Evolutionary conservation across 2,797 vertebrate species (phyloP), one percentile per base, ranked within the genome.

Genomic region (Dicrostonyx torquatus): DNA sequence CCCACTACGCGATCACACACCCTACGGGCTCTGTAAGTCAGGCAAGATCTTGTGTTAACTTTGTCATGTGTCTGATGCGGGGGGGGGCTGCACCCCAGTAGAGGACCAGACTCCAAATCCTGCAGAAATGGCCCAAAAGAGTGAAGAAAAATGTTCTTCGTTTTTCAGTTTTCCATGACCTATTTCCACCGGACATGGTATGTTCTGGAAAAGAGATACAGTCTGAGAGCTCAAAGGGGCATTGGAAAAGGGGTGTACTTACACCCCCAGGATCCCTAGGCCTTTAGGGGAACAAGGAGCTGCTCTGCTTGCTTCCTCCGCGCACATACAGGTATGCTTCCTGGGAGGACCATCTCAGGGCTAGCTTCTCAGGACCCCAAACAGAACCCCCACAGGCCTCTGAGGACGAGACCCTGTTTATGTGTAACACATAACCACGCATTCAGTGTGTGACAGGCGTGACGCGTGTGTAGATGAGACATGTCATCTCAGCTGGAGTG

Each of bases 321-420:
- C 48, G 53, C 15, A 40, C 43, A 24, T 6, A 7, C 18, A 43
- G 0, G 0, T 48, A 45, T 40, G 24, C 15, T 72, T 50, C 40
- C n/a, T 87, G 53, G 48, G 24, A 96, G 87, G 94, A 94, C 95
- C 97, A 96, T 96, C 5, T 94, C 95, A 84, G 90, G 80, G 92
- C 88, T 93, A 62, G 92, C 93, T 95, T 75, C 95, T 91, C 26
- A 87, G 8, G 13, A 53, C 96, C 91, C 94, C 92, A 73, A 95
- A 40, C 58, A 76, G 96, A 98, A 92, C 68, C 68, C 76, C 68
- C 40, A 93, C 91, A 34, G 68, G 48, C 58, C 84, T 62, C 34
- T 55, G 90, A 75, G 70, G 48, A 34, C 48, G 45, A 50, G 15
- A 3, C 43, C 31, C 26, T 55, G 86, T 93, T 70, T 53, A 50